phyloP scores from a whole-genome alignment of 2,113 vertebrate genomes.

The Etheostoma cragini region DNA sequence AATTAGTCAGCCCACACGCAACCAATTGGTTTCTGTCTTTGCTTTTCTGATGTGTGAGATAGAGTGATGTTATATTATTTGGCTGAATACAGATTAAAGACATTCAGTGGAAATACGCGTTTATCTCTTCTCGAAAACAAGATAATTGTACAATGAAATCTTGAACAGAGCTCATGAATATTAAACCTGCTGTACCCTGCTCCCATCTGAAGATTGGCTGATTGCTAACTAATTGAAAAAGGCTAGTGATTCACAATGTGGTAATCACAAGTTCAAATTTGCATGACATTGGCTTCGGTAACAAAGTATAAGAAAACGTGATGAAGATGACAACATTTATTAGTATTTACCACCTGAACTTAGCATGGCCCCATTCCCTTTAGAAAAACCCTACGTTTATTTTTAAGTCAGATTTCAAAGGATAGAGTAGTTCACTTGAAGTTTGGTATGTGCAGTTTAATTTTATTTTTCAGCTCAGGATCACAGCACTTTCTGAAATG shows the following conservation, averaged over 20 bases:
- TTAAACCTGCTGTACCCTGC: conserved; percentile 21
- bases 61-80: background rate
- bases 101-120: background rate
- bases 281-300: background rate
- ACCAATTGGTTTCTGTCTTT: background rate
- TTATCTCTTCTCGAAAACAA: background rate
- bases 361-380: background rate
- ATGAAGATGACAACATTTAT: background rate
- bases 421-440: background rate
- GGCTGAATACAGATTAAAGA: background rate
- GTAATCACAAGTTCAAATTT: conserved; percentile 18
- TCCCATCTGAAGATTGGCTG: conserved; percentile 36
- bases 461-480: background rate
- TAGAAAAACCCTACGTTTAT: background rate
- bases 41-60: background rate
- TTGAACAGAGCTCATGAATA: conserved; percentile 17
- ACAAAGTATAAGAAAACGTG: background rate
- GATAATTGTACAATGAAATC: conserved; percentile 6
- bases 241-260: conserved; percentile 21
- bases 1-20: background rate
- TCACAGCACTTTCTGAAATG: too few relatives aligned
- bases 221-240: conserved; percentile 42
- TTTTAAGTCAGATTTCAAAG: background rate
- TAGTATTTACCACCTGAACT: background rate
- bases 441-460: background rate